Evolutionary conservation across 2,888 invertebrate genomes (phyloP).

Genomic region (Megastigmus dorsalis): DNA sequence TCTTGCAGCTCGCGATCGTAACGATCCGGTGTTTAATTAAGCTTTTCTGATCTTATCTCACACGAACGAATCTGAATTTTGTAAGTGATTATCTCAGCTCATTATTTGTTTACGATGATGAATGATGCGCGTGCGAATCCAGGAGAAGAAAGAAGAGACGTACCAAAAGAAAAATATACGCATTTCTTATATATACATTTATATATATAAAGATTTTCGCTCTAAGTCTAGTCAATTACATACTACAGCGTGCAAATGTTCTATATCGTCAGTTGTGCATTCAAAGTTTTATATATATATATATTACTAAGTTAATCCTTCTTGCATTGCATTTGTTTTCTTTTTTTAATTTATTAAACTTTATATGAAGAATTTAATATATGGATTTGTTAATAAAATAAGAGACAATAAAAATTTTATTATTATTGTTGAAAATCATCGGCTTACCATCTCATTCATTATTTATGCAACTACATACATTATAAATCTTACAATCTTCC

Average conservation of each 20-base stretch:
- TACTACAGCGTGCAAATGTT: conserved; percentile 14
- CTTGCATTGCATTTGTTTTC: conserved; percentile 44
- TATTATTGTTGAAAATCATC: conserved; percentile 28
- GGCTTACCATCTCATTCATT: neutral
- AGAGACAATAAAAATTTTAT: conserved; percentile 38
- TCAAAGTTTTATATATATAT: conserved; percentile 39
- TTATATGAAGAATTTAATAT: conserved; percentile 18
- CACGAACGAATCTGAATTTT: conserved; percentile 1
- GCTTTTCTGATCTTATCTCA: conserved; percentile 45
- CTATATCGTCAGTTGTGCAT: conserved; percentile 28
- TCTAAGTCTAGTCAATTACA: neutral
- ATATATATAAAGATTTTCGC: no score
- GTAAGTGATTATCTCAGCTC: neutral
- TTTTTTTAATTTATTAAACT: conserved; percentile 35
- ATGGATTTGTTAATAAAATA: conserved; percentile 42
- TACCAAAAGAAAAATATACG: no score
- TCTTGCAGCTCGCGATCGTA: conserved; percentile 55
- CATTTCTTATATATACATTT: no score
- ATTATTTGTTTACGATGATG: neutral
- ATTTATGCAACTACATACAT: no score
- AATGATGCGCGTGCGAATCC: conserved; percentile 1
- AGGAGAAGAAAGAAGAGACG: neutral
- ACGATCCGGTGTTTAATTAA: conserved; percentile 54
- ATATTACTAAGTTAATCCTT: no score
- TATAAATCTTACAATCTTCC: no score